Base-by-base conservation (phyloP, 2,797 vertebrate genomes). In the Micrastur ruficollis region DNA sequence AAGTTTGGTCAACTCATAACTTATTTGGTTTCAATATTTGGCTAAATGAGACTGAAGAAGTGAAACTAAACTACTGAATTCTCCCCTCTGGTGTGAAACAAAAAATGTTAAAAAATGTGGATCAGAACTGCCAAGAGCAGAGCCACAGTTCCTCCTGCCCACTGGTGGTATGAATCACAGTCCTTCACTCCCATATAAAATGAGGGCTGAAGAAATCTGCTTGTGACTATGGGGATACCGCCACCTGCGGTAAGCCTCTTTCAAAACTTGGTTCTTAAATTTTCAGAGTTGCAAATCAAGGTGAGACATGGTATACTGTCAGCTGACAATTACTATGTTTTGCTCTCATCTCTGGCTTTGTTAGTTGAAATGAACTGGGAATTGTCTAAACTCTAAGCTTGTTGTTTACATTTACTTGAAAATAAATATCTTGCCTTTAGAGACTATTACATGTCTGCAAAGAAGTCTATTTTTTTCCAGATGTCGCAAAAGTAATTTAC, bases 401-500 rank as follows among this genome's bases (percentile, higher is more conserved):
- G 3, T 46, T 89, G 66, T 75, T 94, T 90, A 80, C 81, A 82
- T 79, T 86, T 88, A 79, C 73, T 93, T 92, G 81, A 86, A 94
- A 96, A 91, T 63, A 76, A 91, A 68, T 67, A 88, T 82, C 53
- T 94, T 63, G 47, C 47, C 86, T 93, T 92, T 92, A 82, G 73
- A 89, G 82, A 88, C 79, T 92, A 85, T 91, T 81, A 47, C 47
- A 89, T 49, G 81, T 86, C 92, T 93, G 44, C 29, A 84, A 68
- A 89, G 50, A 95, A 73, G 44, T 75, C 38, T 81, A 26, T 85
- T 86, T 95, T 71, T 90, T 75, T 50, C n/a, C 58, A 82, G 52
- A 78, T 93, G 72, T 95, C 21, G 2, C 52, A 67, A 21, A 74
- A 89, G 76, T 90, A 68, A 94, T 95, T 96, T 96, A 93, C 92